Percentiles rank a stretch among this genome's conserved stretches.
These are phyloP conservation scores for Eptatretus atami DNA, from an alignment of 2,797 vertebrate genomes.

Conservation along the genomic window DNA sequence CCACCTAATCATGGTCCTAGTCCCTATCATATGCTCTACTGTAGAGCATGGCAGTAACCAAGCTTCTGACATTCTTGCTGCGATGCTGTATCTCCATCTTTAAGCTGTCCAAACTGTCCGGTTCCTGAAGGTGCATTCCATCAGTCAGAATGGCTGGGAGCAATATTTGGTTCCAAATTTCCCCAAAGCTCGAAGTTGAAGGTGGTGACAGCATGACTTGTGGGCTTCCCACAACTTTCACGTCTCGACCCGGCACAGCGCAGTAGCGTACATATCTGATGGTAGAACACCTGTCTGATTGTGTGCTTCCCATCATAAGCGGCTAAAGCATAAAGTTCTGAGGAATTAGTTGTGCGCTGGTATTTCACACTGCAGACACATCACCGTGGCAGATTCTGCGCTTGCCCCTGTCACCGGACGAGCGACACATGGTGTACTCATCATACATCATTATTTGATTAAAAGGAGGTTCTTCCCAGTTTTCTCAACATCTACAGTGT, in stretches of 20 bases:
- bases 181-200: conserved; percentile 40
- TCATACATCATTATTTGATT: conserved; percentile 47
- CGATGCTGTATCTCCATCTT: conserved; percentile 21
- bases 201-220: conserved; percentile 20
- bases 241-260: conserved; percentile 25
- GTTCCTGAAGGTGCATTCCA: conserved; percentile 24
- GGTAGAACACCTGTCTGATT: conserved; percentile 23
- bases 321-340: conserved; percentile 43
- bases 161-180: conserved; percentile 24
- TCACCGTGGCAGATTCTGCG: conserved; percentile 25
- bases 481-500: neutral
- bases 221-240: conserved; percentile 31
- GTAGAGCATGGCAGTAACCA: conserved; percentile 49
- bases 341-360: conserved; percentile 7
- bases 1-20: neutral
- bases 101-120: conserved; percentile 14
- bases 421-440: conserved; percentile 34
- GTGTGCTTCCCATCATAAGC: conserved; percentile 43
- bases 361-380: conserved; percentile 41
- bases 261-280: conserved; percentile 46
- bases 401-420: conserved; percentile 14
- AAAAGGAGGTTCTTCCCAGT: conserved; percentile 14
- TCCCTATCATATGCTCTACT: conserved; percentile 47
- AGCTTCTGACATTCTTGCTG: conserved; percentile 12
- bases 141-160: conserved; percentile 39